These are phyloP conservation scores for Chloromyia formosa DNA, from an alignment of 2,888 invertebrate genomes.

Conservation along the genomic window DNA sequence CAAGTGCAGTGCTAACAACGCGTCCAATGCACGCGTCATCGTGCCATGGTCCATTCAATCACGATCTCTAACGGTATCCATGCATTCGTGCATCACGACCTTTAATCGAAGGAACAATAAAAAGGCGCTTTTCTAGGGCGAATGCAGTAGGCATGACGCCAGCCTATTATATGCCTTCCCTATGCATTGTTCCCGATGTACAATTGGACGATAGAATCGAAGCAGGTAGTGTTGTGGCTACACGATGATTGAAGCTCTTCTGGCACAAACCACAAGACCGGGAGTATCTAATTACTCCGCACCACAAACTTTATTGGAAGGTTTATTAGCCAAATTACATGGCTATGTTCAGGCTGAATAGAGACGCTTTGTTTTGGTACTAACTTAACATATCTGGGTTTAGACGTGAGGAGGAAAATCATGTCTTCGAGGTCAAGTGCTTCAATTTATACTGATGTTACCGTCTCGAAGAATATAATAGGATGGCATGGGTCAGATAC, in stretches of 20 bases:
- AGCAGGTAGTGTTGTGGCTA: background rate
- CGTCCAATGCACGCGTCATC: conserved; percentile 9
- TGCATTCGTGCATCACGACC: conserved; percentile 44
- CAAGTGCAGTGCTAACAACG: conserved; percentile 17
- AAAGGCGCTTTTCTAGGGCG: conserved; percentile 28
- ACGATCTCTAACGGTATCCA: conserved; percentile 40
- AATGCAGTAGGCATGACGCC: conserved; percentile 16
- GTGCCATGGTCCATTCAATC: conserved; percentile 28
- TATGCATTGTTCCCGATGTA: background rate
- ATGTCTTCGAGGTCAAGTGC: too few relatives aligned
- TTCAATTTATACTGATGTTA: too few relatives aligned
- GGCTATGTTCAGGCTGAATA: background rate
- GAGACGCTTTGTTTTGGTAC: too few relatives aligned
- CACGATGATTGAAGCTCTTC: background rate
- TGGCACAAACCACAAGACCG: conserved; percentile 35
- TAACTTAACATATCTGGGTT: too few relatives aligned
- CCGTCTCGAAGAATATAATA: too few relatives aligned
- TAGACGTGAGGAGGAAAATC: too few relatives aligned
- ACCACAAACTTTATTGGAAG: conserved; percentile 36
- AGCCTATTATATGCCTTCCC: background rate
- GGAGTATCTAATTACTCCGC: conserved; percentile 37
- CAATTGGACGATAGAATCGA: conserved; percentile 1
- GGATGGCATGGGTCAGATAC: too few relatives aligned
- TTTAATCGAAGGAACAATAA: conserved; percentile 42
- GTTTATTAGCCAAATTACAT: conserved; percentile 31